Percentiles rank a stretch among this genome's conserved stretches.
Evolutionary conservation across 2,888 invertebrate genomes (phyloP).

Genomic region (Dynastes maya): DNA sequence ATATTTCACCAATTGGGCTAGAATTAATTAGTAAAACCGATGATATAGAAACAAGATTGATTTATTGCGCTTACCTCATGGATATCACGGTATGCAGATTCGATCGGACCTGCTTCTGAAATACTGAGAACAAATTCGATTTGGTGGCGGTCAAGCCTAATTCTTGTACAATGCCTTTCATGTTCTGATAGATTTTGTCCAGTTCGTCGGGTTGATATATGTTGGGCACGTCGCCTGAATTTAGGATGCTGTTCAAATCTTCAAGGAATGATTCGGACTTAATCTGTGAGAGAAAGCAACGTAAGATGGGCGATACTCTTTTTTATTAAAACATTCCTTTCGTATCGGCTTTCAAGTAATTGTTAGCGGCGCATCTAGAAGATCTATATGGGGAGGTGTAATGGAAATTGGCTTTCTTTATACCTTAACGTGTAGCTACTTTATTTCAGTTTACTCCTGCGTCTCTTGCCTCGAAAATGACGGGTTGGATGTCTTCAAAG

Average conservation of each 20-base stretch:
- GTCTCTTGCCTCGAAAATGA: too few species aligned
- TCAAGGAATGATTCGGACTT: conserved; percentile 91
- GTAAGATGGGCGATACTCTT: too few species aligned
- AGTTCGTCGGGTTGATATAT: conserved; percentile 88
- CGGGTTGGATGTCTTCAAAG: too few species aligned
- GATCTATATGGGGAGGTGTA: too few species aligned
- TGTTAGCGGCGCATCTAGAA: too few species aligned
- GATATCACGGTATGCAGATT: conserved; percentile 88
- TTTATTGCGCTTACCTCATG: conserved; percentile 73
- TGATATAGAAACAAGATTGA: too few species aligned
- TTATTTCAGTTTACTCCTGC: too few species aligned
- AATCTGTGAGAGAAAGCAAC: conserved; percentile 73
- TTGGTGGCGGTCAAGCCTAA: conserved; percentile 84
- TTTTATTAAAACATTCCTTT: too few species aligned
- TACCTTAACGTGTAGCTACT: too few species aligned
- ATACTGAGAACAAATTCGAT: conserved; percentile 88
- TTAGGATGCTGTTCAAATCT: conserved; percentile 90
- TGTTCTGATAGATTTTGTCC: conserved; percentile 81
- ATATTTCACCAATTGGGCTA: conserved; percentile 87
- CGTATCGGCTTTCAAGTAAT: too few species aligned
- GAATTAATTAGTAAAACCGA: conserved; percentile 61
- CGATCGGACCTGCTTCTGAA: conserved; percentile 83
- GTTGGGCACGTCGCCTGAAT: conserved; percentile 92
- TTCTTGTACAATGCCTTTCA: conserved; percentile 85
- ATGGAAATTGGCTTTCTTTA: too few species aligned